phyloP scores from a whole-genome alignment of 2,888 invertebrate species.

The Suillia variegata region DNA sequence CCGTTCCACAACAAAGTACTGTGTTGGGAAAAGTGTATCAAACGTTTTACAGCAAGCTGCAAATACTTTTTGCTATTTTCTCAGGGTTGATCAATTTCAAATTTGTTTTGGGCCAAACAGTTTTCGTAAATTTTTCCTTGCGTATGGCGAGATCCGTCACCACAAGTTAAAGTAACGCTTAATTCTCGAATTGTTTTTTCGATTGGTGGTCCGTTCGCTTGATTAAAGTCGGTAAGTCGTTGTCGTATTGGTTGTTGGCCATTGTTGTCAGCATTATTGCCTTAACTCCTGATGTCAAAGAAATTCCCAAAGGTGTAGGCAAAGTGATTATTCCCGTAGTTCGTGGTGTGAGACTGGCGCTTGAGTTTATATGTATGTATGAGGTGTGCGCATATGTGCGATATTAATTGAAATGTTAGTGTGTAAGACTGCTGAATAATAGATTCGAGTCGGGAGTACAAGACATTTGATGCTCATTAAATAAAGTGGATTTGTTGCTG shows the following conservation, averaged over 20 bases:
- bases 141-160: too few species aligned
- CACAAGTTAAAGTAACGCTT: neutral
- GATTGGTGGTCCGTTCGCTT: neutral
- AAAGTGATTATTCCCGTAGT: constrained; percentile 56
- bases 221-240: neutral
- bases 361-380: neutral
- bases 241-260: neutral
- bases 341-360: constrained; percentile 16
- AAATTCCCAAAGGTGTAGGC: constrained; percentile 56
- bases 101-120: too few species aligned
- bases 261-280: neutral
- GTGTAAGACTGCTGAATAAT: constrained; percentile 50
- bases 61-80: neutral
- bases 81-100: constrained; percentile 1
- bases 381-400: constrained; percentile 26
- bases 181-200: neutral
- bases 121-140: too few species aligned
- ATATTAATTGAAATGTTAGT: constrained; percentile 47
- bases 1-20: too few species aligned
- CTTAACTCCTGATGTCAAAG: neutral
- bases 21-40: too few species aligned
- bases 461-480: constrained; percentile 59
- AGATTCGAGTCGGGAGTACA: constrained; percentile 48
- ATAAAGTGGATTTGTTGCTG: constrained; percentile 50
- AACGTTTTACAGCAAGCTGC: neutral